Percentiles rank a stretch among this genome's conserved stretches.
These are phyloP conservation scores for Bombus affinis DNA, from an alignment of 1,140 invertebrate genomes.

Conservation along the genomic window DNA sequence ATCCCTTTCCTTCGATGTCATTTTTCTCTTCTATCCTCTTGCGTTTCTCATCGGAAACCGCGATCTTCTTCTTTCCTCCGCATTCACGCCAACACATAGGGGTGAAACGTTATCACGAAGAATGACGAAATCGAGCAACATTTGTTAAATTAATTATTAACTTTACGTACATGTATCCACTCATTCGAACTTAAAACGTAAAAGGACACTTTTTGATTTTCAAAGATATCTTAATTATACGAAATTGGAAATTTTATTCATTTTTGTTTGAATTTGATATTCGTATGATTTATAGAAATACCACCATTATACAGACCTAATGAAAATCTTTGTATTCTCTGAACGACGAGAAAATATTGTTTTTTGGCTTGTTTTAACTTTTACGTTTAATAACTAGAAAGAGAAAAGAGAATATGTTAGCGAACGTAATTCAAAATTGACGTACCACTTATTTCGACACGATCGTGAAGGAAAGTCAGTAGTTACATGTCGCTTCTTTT, in stretches of 20 bases:
- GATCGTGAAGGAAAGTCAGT: no score
- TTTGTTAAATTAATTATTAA: neutral
- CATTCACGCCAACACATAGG: neutral
- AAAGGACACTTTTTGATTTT: neutral
- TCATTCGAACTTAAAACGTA: neutral
- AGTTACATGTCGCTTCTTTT: neutral
- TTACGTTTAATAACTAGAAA: neutral
- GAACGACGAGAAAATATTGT: neutral
- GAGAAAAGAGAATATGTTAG: no score
- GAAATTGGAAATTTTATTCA: neutral
- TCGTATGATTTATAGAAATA: neutral
- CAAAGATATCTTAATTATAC: neutral
- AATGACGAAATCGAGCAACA: neutral
- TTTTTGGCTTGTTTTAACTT: neutral
- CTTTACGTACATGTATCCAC: neutral
- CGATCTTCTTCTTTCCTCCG: neutral
- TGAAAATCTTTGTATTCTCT: neutral
- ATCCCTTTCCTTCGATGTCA: slow-evolving; percentile 35
- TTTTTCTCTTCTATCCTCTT: slow-evolving; percentile 25
- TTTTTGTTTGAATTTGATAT: neutral
- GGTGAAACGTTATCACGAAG: neutral
- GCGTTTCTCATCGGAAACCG: neutral
- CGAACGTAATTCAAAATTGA: neutral
- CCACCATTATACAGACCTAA: neutral
- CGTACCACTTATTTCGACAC: neutral